Conservation (phyloP, 2,113 vertebrate genomes). For the Sceloporus tristichus region DNA sequence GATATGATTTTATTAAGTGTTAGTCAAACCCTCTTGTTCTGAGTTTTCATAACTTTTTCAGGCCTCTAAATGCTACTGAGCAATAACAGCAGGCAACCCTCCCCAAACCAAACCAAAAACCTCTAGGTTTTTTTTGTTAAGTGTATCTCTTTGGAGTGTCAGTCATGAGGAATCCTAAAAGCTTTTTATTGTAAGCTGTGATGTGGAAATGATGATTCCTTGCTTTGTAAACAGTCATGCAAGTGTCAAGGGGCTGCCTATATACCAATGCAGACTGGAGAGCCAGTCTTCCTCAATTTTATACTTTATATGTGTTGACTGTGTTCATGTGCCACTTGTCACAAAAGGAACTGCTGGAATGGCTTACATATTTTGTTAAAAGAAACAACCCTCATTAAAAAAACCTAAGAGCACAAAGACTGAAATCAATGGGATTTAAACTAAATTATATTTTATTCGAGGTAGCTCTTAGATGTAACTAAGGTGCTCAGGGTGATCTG, state of each 20-base stretch:
- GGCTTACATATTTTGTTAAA: neutral
- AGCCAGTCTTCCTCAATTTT: no score
- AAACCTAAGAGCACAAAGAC: neutral
- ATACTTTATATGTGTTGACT: no score
- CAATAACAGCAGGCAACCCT: neutral
- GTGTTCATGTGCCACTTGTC: neutral
- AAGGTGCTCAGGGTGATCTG: no score
- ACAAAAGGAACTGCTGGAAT: neutral
- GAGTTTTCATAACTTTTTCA: neutral
- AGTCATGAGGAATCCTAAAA: neutral
- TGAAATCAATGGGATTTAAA: neutral
- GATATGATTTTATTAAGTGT: slow-evolving; percentile 37
- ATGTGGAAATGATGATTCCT: neutral
- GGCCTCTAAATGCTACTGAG: neutral
- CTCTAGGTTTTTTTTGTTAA: neutral
- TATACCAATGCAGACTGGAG: no score
- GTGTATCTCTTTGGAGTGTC: neutral
- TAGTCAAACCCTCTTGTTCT: slow-evolving; percentile 39
- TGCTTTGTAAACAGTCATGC: neutral
- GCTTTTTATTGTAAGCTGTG: neutral
- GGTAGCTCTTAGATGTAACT: no score
- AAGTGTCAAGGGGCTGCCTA: neutral
- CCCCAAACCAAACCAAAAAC: neutral
- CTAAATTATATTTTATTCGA: no score
- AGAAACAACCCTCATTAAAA: neutral